Base-by-base conservation (phyloP, 2,888 invertebrate genomes). In the Rotaria socialis region DNA sequence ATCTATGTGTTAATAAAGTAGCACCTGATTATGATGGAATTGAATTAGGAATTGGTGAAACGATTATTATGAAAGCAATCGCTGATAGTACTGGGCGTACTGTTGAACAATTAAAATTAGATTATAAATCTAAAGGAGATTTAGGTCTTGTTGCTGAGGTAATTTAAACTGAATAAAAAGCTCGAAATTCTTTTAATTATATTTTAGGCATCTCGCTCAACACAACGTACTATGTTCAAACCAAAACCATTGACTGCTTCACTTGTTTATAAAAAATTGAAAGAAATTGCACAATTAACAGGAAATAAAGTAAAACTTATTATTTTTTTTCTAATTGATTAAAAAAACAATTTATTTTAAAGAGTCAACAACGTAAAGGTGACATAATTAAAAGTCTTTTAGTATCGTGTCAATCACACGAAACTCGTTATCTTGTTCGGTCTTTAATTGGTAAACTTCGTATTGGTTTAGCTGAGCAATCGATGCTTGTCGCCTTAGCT, bases 401-500 rank as follows among this genome's bases (percentile, higher is more conserved):
- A 90, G 96, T 97, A 0, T 96, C 97, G 0, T 97, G 97, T 90
- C 93, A 95, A 84, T 93, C 94, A 87, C 90, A 90, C 22, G 97
- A 98, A 91, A 95, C 97, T 0, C 93, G 95, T 86, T 98, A 94
- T 90, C 92, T 98, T 27, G 95, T 97, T 86, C 93, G 97, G 88
- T 96, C 96, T 0, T 91, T 97, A 41, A 94, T 95, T 87, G 98
- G 98, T 52, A 99, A 98, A 92, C 92, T 99, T 86, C 93, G 99
- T 84, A 96, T 99, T 89, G 98, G 98, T 0, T 92, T 99, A 87
- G 99, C 98, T 0, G 99, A 99, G 90, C 97, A 97, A 91, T 97
- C 97, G 0, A 94, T 97, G 58, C 92, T 99, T 84, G 89, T 95
- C 91, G 97, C 99, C 19, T 91, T 99, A 84, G 96, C 96, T 0